Conservation (phyloP, 1,140 invertebrate genomes). For the Helicoverpa zea region DNA sequence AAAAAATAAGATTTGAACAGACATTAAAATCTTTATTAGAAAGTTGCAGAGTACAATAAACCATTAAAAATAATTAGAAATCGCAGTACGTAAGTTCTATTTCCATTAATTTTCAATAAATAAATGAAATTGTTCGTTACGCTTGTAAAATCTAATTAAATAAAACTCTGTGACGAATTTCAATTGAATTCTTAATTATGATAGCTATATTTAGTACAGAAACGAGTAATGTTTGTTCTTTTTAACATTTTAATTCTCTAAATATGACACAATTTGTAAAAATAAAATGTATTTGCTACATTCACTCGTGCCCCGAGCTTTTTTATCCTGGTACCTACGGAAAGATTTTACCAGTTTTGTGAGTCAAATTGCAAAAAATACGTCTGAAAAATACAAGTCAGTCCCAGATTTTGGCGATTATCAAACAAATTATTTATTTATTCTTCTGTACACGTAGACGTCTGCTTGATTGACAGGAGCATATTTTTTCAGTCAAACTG, state of each 20-base stretch:
- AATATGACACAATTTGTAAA: background rate
- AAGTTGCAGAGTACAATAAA: too few species aligned
- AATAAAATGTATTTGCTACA: background rate
- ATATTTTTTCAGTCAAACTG: background rate
- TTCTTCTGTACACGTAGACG: background rate
- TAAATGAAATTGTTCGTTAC: constrained; percentile 1
- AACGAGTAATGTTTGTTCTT: too few species aligned
- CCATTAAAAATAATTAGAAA: background rate
- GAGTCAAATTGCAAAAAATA: too few species aligned
- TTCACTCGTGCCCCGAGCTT: too few species aligned
- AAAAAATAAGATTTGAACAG: too few species aligned
- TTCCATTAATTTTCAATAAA: too few species aligned
- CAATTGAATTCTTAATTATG: constrained; percentile 1
- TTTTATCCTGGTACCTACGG: too few species aligned
- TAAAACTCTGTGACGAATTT: constrained; percentile 1
- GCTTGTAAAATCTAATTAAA: constrained; percentile 7
- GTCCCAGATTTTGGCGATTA: background rate
- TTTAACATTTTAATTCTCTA: too few species aligned
- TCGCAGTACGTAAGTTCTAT: too few species aligned
- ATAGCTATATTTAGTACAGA: background rate
- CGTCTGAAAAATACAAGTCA: too few species aligned
- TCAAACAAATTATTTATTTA: background rate
- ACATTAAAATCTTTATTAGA: too few species aligned
- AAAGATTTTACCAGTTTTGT: too few species aligned
- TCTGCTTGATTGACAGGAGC: background rate